Conservation (phyloP, 2,113 vertebrate genomes). For the Perca flavescens region DNA sequence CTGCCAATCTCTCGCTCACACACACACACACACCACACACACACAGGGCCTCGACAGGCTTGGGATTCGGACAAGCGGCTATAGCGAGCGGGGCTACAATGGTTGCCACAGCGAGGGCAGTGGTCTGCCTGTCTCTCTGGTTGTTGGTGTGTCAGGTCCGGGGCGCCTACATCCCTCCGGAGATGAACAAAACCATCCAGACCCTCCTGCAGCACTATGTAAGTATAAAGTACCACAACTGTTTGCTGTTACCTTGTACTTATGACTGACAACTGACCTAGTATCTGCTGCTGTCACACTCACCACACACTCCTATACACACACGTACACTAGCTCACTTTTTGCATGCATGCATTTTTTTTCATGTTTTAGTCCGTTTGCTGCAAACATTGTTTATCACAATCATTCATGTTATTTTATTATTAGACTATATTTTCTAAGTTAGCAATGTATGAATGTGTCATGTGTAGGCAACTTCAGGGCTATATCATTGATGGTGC, state of each 20-base stretch:
- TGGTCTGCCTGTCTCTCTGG: conserved; percentile 46
- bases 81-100: not conserved
- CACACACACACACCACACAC: not conserved
- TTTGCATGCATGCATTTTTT: not conserved
- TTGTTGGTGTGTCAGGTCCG: conserved; percentile 39
- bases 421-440: not conserved
- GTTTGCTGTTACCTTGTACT: too few relatives aligned
- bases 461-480: not conserved
- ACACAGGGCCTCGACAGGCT: not conserved
- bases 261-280: too few relatives aligned
- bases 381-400: not conserved
- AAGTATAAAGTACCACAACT: conserved; percentile 45
- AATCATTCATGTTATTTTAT: not conserved
- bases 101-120: conserved; percentile 6
- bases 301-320: conserved; percentile 4
- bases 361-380: not conserved
- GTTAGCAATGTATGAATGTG: not conserved
- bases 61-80: conserved; percentile 11
- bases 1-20: too few relatives aligned
- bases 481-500: not conserved
- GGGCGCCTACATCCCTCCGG: not conserved
- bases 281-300: not conserved
- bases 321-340: not conserved
- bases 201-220: conserved; percentile 67
- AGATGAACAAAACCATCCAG: conserved; percentile 69